Conservation (phyloP, 2,888 invertebrate species). For the Cristatella mucedo region DNA sequence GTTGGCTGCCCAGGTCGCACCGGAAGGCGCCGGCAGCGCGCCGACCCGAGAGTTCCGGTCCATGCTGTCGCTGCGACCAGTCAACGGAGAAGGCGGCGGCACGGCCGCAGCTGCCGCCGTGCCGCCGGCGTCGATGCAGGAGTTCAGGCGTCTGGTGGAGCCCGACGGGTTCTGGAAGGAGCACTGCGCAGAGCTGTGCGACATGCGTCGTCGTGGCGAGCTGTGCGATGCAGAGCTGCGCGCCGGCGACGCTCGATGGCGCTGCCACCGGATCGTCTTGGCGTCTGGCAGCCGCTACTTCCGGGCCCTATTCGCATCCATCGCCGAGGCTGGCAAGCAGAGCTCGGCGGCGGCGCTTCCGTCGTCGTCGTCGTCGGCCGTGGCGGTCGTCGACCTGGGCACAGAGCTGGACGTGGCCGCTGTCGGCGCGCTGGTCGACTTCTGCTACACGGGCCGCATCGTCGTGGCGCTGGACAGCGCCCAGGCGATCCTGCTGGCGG, state of each 20-base stretch:
- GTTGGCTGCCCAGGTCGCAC: too few species aligned
- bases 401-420: conserved; percentile 34
- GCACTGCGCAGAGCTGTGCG: conserved; percentile 16
- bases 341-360: conserved; percentile 33
- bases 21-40: too few species aligned
- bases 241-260: conserved; percentile 23
- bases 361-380: conserved; percentile 28
- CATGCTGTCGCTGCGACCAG: too few species aligned
- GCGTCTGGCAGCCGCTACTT: conserved; percentile 41
- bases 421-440: conserved; percentile 33
- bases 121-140: too few species aligned
- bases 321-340: too few species aligned
- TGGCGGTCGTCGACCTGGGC: conserved; percentile 24
- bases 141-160: too few species aligned
- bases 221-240: conserved; percentile 36
- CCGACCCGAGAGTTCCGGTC: too few species aligned
- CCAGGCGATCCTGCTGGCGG: conserved; percentile 39
- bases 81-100: too few species aligned
- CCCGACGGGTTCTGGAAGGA: too few species aligned
- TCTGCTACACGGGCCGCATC: conserved; percentile 40
- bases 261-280: conserved; percentile 39
- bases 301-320: conserved; percentile 39
- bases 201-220: conserved; percentile 22
- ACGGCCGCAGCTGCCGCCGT: too few species aligned
- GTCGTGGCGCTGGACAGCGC: conserved; percentile 36